Conservation (phyloP, 1,140 invertebrate species). For the Alviniconcha marisindica region DNA sequence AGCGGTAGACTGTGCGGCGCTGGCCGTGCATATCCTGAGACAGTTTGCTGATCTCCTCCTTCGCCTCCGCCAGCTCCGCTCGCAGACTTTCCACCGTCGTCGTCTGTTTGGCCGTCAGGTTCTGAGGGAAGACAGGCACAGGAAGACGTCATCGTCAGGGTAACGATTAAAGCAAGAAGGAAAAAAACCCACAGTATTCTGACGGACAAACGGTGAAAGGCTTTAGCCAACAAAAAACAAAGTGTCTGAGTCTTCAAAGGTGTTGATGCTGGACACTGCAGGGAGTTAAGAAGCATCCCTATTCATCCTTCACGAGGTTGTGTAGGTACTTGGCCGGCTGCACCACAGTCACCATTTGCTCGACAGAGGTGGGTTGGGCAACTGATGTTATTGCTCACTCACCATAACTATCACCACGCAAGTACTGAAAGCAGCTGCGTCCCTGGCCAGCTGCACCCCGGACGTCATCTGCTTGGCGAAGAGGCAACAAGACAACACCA, state of each 20-base stretch:
- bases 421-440: conserved; percentile 55
- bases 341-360: too few relatives aligned
- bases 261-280: too few relatives aligned
- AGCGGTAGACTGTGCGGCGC: conserved; percentile 58
- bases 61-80: conserved; percentile 68
- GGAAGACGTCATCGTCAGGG: too few relatives aligned
- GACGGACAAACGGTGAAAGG: too few relatives aligned
- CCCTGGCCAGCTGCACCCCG: conserved; percentile 49
- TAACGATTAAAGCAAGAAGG: too few relatives aligned
- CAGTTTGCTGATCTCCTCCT: conserved; percentile 67
- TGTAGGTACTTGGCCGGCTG: conserved; percentile 52
- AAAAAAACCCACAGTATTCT: too few relatives aligned
- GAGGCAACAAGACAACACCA: background rate
- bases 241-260: too few relatives aligned
- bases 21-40: conserved; percentile 65
- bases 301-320: conserved; percentile 60
- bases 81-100: conserved; percentile 67
- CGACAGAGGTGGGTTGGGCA: conserved; percentile 59
- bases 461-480: conserved; percentile 53
- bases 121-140: conserved; percentile 31
- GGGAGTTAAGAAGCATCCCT: too few relatives aligned
- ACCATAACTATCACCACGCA: too few relatives aligned
- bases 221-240: too few relatives aligned
- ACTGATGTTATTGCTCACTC: too few relatives aligned
- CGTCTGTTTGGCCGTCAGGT: conserved; percentile 61